A percentile compares a stretch with the other conserved stretches of the same genome.
phyloP scores from a whole-genome alignment of 2,797 vertebrate species.

The Percopsis omiscomaycus region DNA sequence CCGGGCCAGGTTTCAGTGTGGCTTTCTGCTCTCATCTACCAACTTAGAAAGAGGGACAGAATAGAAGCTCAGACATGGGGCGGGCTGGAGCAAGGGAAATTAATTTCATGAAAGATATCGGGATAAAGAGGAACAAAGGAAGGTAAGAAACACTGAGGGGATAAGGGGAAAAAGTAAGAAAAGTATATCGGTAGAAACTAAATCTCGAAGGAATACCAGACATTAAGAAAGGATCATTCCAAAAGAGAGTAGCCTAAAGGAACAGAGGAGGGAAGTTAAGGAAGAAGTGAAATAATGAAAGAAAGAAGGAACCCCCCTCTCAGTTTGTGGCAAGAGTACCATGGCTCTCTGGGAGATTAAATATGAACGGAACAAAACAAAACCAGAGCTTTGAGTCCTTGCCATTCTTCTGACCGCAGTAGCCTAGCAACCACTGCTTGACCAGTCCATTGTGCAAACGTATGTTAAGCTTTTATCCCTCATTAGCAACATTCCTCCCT shows the following conservation, averaged over 20 bases:
- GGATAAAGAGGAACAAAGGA: neutral
- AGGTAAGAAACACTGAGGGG: conserved; percentile 15
- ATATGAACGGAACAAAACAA: conserved; percentile 83
- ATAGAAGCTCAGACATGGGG: neutral
- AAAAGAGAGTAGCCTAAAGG: conserved; percentile 33
- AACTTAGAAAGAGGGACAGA: neutral
- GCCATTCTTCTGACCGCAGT: conserved; percentile 80
- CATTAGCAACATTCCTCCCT: conserved; percentile 78
- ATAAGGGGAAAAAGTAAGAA: neutral
- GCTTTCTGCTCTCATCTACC: conserved; percentile 38
- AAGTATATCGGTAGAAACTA: conserved; percentile 10
- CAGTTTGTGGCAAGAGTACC: conserved; percentile 70
- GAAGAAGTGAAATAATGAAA: conserved; percentile 61
- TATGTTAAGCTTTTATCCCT: conserved; percentile 82
- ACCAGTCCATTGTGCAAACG: conserved; percentile 82
- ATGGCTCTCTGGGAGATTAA: conserved; percentile 81
- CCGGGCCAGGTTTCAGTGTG: conserved; percentile 71
- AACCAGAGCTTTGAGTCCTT: conserved; percentile 80
- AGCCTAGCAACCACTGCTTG: conserved; percentile 83
- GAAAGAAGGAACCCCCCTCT: conserved; percentile 74
- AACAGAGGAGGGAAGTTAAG: conserved; percentile 43
- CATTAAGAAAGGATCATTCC: conserved; percentile 3
- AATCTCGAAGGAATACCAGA: conserved; percentile 27
- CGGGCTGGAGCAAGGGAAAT: neutral
- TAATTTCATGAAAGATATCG: neutral